phyloP scores from a whole-genome alignment of 2,888 invertebrate genomes.

The Oscheius onirici region DNA sequence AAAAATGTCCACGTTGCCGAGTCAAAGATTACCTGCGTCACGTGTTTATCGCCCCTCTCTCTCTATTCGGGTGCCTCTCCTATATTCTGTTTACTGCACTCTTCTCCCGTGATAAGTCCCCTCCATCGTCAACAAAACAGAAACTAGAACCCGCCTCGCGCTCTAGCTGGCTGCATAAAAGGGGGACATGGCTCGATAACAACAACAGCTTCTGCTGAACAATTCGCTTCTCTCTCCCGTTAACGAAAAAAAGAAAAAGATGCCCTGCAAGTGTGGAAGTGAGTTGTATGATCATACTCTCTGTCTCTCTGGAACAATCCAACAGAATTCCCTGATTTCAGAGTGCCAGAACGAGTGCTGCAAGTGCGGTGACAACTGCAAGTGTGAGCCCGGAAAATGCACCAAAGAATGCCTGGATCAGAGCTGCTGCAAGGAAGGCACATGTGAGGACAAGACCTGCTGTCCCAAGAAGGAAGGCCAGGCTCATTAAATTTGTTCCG shows the following conservation, averaged over 20 bases:
- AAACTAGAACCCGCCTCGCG: slow-evolving; percentile 12
- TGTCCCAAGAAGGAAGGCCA: neutral
- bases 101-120: slow-evolving; percentile 3
- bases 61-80: neutral
- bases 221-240: neutral
- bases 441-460: slow-evolving; percentile 14
- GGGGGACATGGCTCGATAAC: neutral
- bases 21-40: slow-evolving; percentile 11
- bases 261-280: slow-evolving; percentile 32
- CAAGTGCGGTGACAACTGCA: slow-evolving; percentile 27
- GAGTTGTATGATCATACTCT: slow-evolving; percentile 9
- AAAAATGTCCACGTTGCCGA: neutral
- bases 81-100: slow-evolving; percentile 5
- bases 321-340: neutral
- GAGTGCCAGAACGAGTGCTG: slow-evolving; percentile 24
- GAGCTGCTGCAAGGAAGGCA: slow-evolving; percentile 25
- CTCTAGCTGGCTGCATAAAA: slow-evolving; percentile 5
- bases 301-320: neutral
- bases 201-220: neutral
- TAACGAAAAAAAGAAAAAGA: no score
- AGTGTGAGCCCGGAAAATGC: slow-evolving; percentile 23
- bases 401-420: slow-evolving; percentile 13
- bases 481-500: neutral
- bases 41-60: neutral
- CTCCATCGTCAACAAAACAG: slow-evolving; percentile 4